Evolutionary conservation across 2,797 vertebrate genomes (phyloP).

Genomic region (Rhincodon typus): DNA sequence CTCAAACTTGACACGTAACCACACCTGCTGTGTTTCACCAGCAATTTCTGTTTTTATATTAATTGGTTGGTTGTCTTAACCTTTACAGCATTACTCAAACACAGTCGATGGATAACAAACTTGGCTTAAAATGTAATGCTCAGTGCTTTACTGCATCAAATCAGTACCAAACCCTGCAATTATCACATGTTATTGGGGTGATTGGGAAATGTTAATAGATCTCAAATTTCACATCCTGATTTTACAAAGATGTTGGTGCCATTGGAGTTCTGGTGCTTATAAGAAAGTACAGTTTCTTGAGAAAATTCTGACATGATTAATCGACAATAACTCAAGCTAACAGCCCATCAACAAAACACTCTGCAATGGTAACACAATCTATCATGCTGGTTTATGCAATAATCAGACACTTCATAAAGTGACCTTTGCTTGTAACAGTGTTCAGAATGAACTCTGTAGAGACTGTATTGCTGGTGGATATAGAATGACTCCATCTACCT

Average conservation of each 20-base stretch:
- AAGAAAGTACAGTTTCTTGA: constrained; percentile 9
- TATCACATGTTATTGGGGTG: not conserved
- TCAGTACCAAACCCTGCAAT: not conserved
- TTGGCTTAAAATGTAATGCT: not conserved
- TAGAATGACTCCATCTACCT: not conserved
- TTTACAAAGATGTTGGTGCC: not conserved
- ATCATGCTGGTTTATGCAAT: not conserved
- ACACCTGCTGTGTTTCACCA: too few species aligned
- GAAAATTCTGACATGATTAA: not conserved
- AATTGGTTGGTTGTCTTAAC: not conserved
- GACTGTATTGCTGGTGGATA: not conserved
- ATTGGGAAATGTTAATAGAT: not conserved
- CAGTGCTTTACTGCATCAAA: not conserved
- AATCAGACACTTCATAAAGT: not conserved
- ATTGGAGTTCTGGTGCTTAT: not conserved
- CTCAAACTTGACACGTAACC: not conserved
- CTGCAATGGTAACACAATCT: not conserved
- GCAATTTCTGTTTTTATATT: too few species aligned
- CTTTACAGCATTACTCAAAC: not conserved
- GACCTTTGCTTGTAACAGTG: not conserved
- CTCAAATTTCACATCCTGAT: constrained; percentile 11
- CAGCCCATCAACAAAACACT: not conserved
- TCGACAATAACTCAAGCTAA: not conserved
- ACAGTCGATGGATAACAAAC: not conserved
- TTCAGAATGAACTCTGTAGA: not conserved